Evolutionary conservation across 1,140 invertebrate genomes (phyloP).

Genomic region (Teleopsis dalmanni): DNA sequence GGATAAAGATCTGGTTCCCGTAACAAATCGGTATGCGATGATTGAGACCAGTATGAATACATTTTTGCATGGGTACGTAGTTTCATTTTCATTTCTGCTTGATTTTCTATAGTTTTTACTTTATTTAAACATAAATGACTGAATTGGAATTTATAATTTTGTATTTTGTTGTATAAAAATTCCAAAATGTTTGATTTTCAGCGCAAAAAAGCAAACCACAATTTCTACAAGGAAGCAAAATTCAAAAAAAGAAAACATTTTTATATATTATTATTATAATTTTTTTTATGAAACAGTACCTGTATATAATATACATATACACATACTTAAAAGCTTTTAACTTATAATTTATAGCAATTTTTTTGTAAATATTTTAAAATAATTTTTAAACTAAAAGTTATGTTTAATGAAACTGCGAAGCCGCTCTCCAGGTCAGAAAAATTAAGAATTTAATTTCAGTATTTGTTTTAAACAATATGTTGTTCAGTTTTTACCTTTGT

Average conservation of each 20-base stretch:
- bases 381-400: no score
- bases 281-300: no score
- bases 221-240: no score
- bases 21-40: conserved; percentile 69
- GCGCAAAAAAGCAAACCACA: no score
- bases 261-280: no score
- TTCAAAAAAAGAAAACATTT: no score
- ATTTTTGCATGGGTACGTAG: conserved; percentile 53
- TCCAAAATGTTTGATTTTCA: neutral
- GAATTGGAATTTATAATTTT: neutral
- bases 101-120: conserved; percentile 3
- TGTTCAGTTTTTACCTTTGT: no score
- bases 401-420: no score
- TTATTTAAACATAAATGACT: conserved; percentile 2
- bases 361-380: neutral
- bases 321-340: neutral
- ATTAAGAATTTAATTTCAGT: no score
- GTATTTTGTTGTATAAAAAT: neutral
- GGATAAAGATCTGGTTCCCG: conserved; percentile 81
- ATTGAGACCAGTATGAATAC: conserved; percentile 43
- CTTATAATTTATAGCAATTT: neutral
- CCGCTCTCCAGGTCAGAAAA: no score
- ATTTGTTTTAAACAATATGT: no score
- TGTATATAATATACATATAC: no score
- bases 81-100: conserved; percentile 18